These are phyloP conservation scores for Stegophylla sp. DNA, from an alignment of 2,888 invertebrate species.

Conservation along the genomic window DNA sequence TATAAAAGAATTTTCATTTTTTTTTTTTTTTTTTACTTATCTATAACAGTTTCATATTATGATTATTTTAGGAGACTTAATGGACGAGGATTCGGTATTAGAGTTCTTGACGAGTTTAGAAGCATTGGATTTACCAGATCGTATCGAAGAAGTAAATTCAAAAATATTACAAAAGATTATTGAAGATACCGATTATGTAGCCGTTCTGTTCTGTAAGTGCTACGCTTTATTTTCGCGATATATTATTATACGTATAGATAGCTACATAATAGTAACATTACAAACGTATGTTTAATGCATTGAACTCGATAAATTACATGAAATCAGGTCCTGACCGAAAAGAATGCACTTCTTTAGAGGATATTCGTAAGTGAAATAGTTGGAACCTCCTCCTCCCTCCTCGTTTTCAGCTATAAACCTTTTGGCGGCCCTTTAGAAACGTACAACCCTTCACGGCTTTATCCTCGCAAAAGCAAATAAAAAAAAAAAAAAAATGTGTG, in stretches of 20 bases:
- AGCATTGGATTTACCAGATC: conserved; percentile 92
- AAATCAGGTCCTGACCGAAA: conserved; percentile 46
- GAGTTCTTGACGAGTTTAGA: conserved; percentile 93
- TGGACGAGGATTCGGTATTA: conserved; percentile 92
- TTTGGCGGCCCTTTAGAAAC: conserved; percentile 27
- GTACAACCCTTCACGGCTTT: conserved; percentile 40
- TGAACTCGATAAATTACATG: conserved; percentile 28
- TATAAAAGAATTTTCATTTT: too few species aligned
- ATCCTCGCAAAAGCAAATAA: conserved; percentile 15
- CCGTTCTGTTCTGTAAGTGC: conserved; percentile 92
- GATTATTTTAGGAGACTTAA: conserved; percentile 77
- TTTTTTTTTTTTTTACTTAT: conserved; percentile 53
- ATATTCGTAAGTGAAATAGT: conserved; percentile 55
- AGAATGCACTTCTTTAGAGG: conserved; percentile 55
- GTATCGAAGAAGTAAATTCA: conserved; percentile 93
- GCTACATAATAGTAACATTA: background rate
- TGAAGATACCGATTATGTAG: conserved; percentile 89
- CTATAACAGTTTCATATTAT: background rate
- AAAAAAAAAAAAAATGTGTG: too few species aligned
- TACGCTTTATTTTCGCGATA: conserved; percentile 45
- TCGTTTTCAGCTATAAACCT: conserved; percentile 33
- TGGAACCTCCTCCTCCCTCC: conserved; percentile 12
- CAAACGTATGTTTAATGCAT: conserved; percentile 10
- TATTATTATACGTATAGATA: background rate
- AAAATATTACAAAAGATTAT: conserved; percentile 88